phyloP scores from a whole-genome alignment of 2,113 vertebrate species.

The Callipepla squamata region DNA sequence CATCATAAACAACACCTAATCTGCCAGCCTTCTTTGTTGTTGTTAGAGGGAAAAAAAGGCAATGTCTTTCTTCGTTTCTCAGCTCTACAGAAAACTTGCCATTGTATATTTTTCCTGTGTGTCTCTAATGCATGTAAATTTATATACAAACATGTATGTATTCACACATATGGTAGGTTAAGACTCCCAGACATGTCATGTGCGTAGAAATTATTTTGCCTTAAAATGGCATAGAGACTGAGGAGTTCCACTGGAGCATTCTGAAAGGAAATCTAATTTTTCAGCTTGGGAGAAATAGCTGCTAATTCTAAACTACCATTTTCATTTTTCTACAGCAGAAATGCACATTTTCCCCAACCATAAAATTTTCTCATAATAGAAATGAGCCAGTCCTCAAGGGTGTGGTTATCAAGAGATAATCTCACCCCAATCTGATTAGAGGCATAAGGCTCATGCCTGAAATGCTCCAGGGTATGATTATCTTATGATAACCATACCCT shows the following conservation, averaged over 20 bases:
- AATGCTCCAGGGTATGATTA: conserved; percentile 75
- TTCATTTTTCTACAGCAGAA: conserved; percentile 69
- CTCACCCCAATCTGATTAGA: conserved; percentile 75
- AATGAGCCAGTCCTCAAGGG: conserved; percentile 70
- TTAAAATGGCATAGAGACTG: background rate
- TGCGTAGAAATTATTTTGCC: conserved; percentile 9
- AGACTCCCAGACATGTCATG: background rate
- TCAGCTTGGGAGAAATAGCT: conserved; percentile 54
- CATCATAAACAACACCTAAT: background rate
- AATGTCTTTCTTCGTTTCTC: background rate
- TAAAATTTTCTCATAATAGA: conserved; percentile 74
- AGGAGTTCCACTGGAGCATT: conserved; percentile 22
- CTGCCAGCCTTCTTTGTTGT: background rate
- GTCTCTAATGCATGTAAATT: background rate
- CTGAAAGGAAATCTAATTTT: conserved; percentile 38
- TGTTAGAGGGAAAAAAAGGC: background rate
- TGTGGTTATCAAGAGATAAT: conserved; percentile 77
- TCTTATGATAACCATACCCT: conserved; percentile 71
- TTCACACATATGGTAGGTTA: background rate
- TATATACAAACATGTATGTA: background rate
- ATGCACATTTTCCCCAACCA: conserved; percentile 49
- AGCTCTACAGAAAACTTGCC: background rate
- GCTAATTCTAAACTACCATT: conserved; percentile 61
- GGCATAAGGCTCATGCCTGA: conserved; percentile 60
- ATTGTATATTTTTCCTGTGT: background rate